A percentile compares a stretch with the other conserved stretches of the same genome.
phyloP scores from a whole-genome alignment of 2,113 vertebrate genomes.

The Pelodiscus sinensis region DNA sequence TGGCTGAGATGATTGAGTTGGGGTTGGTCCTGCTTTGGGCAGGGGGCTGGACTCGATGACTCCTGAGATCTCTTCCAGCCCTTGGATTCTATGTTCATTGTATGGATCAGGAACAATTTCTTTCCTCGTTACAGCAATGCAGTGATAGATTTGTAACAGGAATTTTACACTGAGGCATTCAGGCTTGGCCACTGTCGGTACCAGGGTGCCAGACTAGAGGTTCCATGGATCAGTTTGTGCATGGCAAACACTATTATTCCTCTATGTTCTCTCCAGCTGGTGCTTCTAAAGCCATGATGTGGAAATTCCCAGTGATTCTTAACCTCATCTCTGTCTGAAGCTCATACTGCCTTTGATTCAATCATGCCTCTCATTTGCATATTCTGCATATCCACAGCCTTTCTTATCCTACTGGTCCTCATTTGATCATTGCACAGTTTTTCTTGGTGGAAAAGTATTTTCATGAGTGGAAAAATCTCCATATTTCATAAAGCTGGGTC shows the following conservation, averaged over 20 bases:
- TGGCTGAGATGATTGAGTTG: no score
- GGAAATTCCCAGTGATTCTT: background rate
- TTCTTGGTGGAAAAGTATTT: background rate
- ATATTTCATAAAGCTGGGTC: background rate
- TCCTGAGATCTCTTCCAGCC: no score
- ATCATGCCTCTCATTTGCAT: background rate
- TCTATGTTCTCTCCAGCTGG: background rate
- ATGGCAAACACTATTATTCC: background rate
- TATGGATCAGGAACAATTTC: background rate
- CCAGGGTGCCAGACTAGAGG: background rate
- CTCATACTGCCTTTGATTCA: background rate
- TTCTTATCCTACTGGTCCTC: background rate
- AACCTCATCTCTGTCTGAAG: background rate
- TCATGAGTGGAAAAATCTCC: background rate
- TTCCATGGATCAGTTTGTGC: background rate
- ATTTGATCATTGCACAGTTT: background rate
- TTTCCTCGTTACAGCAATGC: background rate
- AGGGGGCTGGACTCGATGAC: no score
- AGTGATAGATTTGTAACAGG: background rate
- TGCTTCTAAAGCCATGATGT: background rate
- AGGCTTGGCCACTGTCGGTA: background rate
- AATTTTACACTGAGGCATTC: background rate
- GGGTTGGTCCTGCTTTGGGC: no score
- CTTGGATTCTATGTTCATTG: background rate
- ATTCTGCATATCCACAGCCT: background rate